phyloP scores from a whole-genome alignment of 2,113 vertebrate species.

The Vulpes vulpes region DNA sequence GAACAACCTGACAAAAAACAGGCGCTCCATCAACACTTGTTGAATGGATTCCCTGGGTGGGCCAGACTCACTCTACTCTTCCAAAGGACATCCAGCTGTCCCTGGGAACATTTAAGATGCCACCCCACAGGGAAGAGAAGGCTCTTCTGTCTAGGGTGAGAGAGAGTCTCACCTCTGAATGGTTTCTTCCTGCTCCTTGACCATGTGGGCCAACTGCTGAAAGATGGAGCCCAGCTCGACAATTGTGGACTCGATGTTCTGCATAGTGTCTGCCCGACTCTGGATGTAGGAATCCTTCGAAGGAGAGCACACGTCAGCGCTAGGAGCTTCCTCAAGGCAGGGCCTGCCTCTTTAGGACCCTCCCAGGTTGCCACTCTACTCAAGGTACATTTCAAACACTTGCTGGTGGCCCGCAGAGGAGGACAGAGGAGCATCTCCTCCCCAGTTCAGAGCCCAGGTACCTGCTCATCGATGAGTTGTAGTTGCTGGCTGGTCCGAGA shows the following conservation, averaged over 20 bases:
- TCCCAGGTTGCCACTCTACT: not conserved
- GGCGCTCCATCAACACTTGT: not conserved
- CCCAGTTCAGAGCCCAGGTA: conserved; percentile 64
- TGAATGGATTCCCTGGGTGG: not conserved
- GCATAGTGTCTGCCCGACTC: conserved; percentile 95
- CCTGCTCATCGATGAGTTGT: conserved; percentile 96
- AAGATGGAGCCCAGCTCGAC: conserved; percentile 97
- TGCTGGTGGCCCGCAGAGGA: not conserved
- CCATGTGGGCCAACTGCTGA: conserved; percentile 96
- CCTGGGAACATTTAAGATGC: not conserved
- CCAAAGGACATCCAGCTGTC: not conserved
- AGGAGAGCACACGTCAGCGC: not conserved
- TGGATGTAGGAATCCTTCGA: conserved; percentile 95
- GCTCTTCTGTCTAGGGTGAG: not conserved
- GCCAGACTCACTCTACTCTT: not conserved
- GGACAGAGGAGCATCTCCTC: not conserved
- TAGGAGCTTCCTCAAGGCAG: not conserved
- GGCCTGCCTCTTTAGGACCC: not conserved
- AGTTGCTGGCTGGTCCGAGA: conserved; percentile 92
- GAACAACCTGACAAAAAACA: not conserved
- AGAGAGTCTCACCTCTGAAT: conserved; percentile 91
- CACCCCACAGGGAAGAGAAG: not conserved
- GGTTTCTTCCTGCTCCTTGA: conserved; percentile 96
- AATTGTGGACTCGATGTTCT: conserved; percentile 96
- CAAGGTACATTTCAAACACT: not conserved